phyloP scores from a whole-genome alignment of 1,140 invertebrate genomes.

The Bemisia tabaci region DNA sequence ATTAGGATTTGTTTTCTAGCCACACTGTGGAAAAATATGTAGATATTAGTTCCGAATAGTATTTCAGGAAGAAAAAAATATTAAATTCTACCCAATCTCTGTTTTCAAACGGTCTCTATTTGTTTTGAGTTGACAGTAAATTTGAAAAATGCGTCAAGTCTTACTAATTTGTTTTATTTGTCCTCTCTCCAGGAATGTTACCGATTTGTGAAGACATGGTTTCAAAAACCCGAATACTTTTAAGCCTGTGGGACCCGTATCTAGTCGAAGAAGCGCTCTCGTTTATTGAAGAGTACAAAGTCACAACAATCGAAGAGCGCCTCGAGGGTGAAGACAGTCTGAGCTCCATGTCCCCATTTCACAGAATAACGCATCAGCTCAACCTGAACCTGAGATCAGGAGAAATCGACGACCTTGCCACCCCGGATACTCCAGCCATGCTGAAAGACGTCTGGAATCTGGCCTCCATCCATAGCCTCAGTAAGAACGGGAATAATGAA shows the following conservation, averaged over 20 bases:
- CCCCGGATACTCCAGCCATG: conserved; percentile 41
- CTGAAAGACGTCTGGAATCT: conserved; percentile 19
- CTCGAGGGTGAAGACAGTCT: conserved; percentile 13
- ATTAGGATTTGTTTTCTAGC: no score
- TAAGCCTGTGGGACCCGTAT: conserved; percentile 67
- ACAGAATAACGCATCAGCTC: conserved; percentile 59
- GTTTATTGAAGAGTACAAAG: conserved; percentile 58
- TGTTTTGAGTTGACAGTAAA: no score
- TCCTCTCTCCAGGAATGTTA: no score
- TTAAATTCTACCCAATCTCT: no score
- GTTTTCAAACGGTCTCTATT: no score
- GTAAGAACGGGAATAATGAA: not conserved
- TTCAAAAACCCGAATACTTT: conserved; percentile 55
- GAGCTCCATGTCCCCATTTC: conserved; percentile 47
- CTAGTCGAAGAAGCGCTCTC: conserved; percentile 70
- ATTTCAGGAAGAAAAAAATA: no score
- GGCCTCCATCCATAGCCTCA: conserved; percentile 7
- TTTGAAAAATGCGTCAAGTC: no score
- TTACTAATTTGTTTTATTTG: no score
- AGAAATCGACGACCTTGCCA: conserved; percentile 55
- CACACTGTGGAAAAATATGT: no score
- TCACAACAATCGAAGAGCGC: conserved; percentile 16
- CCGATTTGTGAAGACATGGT: conserved; percentile 65
- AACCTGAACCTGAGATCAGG: conserved; percentile 49
- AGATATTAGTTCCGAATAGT: no score